Base-by-base conservation (phyloP, 2,113 vertebrate genomes). In the Spermophilus dauricus region DNA sequence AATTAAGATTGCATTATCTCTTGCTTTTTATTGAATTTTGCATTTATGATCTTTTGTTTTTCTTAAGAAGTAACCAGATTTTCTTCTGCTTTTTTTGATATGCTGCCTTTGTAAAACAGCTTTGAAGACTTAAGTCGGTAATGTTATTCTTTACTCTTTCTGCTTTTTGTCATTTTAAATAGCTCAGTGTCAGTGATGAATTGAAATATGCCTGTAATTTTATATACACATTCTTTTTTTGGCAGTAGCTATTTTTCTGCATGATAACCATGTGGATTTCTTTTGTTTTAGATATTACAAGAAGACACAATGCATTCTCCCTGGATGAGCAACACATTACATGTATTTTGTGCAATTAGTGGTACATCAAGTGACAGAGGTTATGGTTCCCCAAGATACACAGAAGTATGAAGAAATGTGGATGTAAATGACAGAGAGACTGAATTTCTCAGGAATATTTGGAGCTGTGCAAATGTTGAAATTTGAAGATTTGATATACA, bases 311-410 rank as follows among this genome's bases (percentile, higher is more conserved):
- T 99, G 98, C 99, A 99, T 70, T 99, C 99, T 0, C 98, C 99
- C 0, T 99, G 98, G 98, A 97, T 99, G 94, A 99, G 99, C 48
- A 99, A 99, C 98, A 99, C 99, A 7, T 97, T 99, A 28, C 99
- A 99, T 0, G 99, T 99, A 89, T 99, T 99, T 96, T 99, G 99
- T 85, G 99, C 99, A 1, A 99, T 99, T 98, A 99, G 99, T 1
- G 99, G 99, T 82, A 99, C 99, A 0, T 98, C 99, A 18, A 95
- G 99, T 12, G 98, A 99, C 73, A 98, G 99, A 97, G 98, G 98
- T 61, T 99, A 99, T 92, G 98, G 97, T 67, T 99, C 98, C 2
- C 97, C 97, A 72, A 98, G 98, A 98, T 97, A 98, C 2, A 24
- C 98, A 83, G 98, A 98, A 96, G 92, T 97, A 26, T 99, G 95